Evolutionary conservation across 2,113 vertebrate genomes (phyloP).

Genomic region (Pungitius pungitius): DNA sequence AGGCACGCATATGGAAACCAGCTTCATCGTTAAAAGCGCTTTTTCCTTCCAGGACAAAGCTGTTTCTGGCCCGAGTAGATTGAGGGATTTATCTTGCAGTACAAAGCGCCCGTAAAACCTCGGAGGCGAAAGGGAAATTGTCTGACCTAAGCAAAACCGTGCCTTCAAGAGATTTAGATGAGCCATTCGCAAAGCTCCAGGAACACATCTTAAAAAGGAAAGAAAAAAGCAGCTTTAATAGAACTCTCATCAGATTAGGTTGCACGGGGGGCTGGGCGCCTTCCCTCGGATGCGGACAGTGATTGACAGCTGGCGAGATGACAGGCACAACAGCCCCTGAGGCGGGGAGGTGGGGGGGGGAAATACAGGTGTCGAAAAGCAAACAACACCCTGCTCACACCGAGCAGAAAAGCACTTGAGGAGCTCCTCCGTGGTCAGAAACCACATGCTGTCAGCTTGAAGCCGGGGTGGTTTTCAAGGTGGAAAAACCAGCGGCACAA

Average conservation of each 20-base stretch:
- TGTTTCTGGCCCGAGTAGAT: conserved; percentile 39
- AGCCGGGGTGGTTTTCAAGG: conserved; percentile 29
- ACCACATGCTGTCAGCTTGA: conserved; percentile 29
- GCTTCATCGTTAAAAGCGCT: conserved; percentile 47
- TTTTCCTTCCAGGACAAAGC: conserved; percentile 46
- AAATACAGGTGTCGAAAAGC: conserved; percentile 39
- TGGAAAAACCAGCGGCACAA: conserved; percentile 9
- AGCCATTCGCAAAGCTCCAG: conserved; percentile 56
- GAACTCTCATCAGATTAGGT: conserved; percentile 45
- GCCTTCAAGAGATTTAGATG: conserved; percentile 57
- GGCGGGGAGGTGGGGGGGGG: conserved; percentile 1
- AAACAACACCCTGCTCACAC: conserved; percentile 46
- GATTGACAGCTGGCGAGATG: conserved; percentile 72
- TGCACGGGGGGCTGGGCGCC: conserved; percentile 38
- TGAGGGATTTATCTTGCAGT: conserved; percentile 53
- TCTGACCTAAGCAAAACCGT: conserved; percentile 62
- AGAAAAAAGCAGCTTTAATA: conserved; percentile 52
- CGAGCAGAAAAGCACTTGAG: conserved; percentile 45
- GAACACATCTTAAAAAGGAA: conserved; percentile 33
- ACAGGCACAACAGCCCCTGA: conserved; percentile 54
- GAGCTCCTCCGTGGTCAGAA: conserved; percentile 32
- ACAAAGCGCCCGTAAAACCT: conserved; percentile 52
- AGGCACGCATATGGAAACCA: conserved; percentile 29
- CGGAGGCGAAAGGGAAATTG: conserved; percentile 39
- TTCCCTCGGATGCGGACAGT: conserved; percentile 49